Evolutionary conservation across 2,888 invertebrate genomes (phyloP).

Genomic region (Cheilosia impressa): DNA sequence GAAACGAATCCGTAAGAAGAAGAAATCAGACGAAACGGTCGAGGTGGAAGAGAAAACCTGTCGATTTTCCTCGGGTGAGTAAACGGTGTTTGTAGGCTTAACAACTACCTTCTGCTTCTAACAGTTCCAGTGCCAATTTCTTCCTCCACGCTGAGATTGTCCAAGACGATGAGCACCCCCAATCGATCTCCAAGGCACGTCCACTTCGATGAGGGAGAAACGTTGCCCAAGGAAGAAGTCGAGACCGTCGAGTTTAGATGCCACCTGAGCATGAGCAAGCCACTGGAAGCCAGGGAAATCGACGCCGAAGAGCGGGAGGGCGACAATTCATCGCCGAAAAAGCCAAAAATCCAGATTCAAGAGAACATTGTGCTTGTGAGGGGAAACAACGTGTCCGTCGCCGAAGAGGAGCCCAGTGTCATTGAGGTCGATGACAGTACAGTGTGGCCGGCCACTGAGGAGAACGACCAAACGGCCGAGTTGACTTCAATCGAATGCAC

Average conservation of each 20-base stretch:
- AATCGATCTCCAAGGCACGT: conserved; percentile 32
- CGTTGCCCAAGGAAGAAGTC: not conserved
- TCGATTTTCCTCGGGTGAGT: conserved; percentile 55
- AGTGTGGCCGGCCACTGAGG: not conserved
- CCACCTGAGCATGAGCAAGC: not conserved
- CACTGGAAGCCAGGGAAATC: conserved; percentile 13
- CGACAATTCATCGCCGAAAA: not conserved
- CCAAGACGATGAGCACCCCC: conserved; percentile 41
- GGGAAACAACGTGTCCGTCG: not conserved
- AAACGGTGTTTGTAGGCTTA: not conserved
- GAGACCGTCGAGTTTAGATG: conserved; percentile 15
- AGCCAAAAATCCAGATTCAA: conserved; percentile 38
- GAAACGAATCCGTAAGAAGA: conserved; percentile 39
- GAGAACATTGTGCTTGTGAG: conserved; percentile 37
- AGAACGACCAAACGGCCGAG: not conserved
- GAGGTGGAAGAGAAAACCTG: not conserved
- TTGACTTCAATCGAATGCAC: not conserved
- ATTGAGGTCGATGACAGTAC: conserved; percentile 59
- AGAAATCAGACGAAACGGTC: not conserved
- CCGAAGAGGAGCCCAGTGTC: conserved; percentile 5
- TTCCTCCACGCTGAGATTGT: conserved; percentile 42
- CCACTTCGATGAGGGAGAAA: conserved; percentile 21
- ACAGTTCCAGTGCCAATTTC: conserved; percentile 64
- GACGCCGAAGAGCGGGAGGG: not conserved
- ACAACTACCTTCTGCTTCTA: not conserved